A percentile compares a stretch with the other conserved stretches of the same genome.
These are phyloP conservation scores for Heteromyza rotundicornis DNA, from an alignment of 2,888 invertebrate genomes.

Conservation along the genomic window DNA sequence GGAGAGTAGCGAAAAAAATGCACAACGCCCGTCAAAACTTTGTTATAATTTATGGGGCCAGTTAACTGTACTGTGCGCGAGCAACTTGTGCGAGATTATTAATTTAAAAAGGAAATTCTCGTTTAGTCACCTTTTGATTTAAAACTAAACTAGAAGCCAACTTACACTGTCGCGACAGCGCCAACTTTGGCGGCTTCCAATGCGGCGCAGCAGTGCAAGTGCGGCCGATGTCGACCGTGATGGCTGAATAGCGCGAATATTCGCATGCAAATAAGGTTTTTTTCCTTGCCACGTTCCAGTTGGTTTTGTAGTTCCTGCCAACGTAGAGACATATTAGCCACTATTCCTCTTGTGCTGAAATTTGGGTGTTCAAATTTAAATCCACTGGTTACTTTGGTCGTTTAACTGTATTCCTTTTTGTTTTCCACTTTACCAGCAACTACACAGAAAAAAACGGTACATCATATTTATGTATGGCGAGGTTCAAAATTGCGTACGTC, in stretches of 20 bases:
- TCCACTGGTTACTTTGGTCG: no score
- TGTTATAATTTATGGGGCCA: slow-evolving; percentile 47
- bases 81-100: slow-evolving; percentile 46
- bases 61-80: slow-evolving; percentile 28
- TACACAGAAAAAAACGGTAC: no score
- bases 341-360: no score
- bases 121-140: slow-evolving; percentile 59
- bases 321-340: no score
- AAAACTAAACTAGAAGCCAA: slow-evolving; percentile 31
- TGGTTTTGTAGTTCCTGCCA: no score
- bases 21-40: slow-evolving; percentile 44
- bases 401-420: no score
- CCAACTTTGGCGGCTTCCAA: background rate
- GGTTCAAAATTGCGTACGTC: no score
- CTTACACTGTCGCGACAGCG: background rate
- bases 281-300: background rate
- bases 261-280: background rate
- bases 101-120: slow-evolving; percentile 61
- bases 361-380: no score
- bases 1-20: slow-evolving; percentile 4
- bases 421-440: no score
- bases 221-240: no score
- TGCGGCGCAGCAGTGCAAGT: background rate
- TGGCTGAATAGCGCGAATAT: no score
- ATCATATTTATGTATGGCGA: no score